phyloP scores from a whole-genome alignment of 2,888 invertebrate genomes.

The Lochmaea capreae region DNA sequence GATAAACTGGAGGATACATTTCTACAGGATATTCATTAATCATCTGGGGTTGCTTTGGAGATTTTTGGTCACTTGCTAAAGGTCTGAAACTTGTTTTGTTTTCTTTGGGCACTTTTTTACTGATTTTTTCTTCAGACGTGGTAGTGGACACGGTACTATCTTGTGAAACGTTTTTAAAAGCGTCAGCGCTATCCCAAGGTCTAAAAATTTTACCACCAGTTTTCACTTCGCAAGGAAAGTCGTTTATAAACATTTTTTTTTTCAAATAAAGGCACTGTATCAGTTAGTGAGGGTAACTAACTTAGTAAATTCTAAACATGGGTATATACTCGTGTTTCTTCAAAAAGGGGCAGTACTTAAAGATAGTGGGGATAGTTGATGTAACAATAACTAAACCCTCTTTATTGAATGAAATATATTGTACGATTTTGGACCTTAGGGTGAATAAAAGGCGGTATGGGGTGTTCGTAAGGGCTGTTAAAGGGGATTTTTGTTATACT shows the following conservation, averaged over 20 bases:
- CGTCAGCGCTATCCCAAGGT: conserved; percentile 53
- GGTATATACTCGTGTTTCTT: conserved; percentile 56
- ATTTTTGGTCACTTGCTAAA: conserved; percentile 16
- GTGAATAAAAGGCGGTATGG: conserved; percentile 47
- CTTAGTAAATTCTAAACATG: conserved; percentile 59
- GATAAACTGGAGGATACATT: conserved; percentile 46
- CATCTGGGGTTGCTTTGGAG: conserved; percentile 1
- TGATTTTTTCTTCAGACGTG: conserved; percentile 57
- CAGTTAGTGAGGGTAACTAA: conserved; percentile 56
- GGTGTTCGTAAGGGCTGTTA: conserved; percentile 46
- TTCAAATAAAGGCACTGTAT: conserved; percentile 29
- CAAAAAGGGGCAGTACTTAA: conserved; percentile 60
- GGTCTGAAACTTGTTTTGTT: conserved; percentile 44
- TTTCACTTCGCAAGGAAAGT: conserved; percentile 42
- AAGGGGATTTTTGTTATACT: conserved; percentile 55
- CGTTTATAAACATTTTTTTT: conserved; percentile 48
- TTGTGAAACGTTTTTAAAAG: conserved; percentile 61
- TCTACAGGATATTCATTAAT: conserved; percentile 46
- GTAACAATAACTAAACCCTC: conserved; percentile 64
- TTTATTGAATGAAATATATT: conserved; percentile 63
- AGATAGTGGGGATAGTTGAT: conserved; percentile 60
- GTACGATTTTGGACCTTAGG: conserved; percentile 58
- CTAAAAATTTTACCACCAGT: conserved; percentile 53
- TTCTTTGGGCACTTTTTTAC: conserved; percentile 20
- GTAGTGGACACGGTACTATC: conserved; percentile 72